Evolutionary conservation across 92 coral and sea anemone genomes (phyloP), one percentile per base, ranked within the genome.

Genomic region (Micromussa lordhowensis): DNA sequence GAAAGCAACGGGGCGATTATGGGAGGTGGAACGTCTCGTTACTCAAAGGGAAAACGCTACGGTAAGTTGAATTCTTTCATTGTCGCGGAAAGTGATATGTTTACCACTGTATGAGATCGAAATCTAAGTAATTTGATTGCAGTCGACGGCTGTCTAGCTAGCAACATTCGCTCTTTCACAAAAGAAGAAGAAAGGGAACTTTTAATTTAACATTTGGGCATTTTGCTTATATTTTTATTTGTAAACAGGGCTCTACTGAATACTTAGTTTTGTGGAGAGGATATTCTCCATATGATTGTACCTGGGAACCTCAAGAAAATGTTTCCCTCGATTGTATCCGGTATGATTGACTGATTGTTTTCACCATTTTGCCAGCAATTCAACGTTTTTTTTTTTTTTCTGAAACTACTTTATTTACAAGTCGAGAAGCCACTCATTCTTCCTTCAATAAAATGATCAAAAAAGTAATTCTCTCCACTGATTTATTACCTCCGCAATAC

Each of bases 281-380:
- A n/a, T n/a, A n/a, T n/a, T n/a, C n/a, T n/a, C n/a, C n/a, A n/a
- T 81, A 29, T 49, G 86, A 88, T 21, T 58, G 54, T 29, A 53
- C 75, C 48, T 81, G 86, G 75, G 75, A 81, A 31, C 81, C 82
- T 19, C 49, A 81, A 63, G 74, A 88, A 51, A 74, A 87, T 51
- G 69, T 80, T 70, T 68, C 91, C 11, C 74, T 34, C 70, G 86
- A 87, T 49, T 87, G 80, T 69, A 17, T 80, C 69, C 90, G 81
- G 91, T 87, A 87, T 51, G 79, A 57, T 36, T 48, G 11, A 0
- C 10, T 87, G 58, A 70, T 80, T 22, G 35, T 54, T 49, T 24
- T 48, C 68, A 61, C 22, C 68, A 15, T 61, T 61, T 61, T 61
- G 68, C 68, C 54, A 22, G 21, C 68, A 61, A 22, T 22, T 61